Conservation (phyloP, 2,113 vertebrate species). For the Lota lota region DNA sequence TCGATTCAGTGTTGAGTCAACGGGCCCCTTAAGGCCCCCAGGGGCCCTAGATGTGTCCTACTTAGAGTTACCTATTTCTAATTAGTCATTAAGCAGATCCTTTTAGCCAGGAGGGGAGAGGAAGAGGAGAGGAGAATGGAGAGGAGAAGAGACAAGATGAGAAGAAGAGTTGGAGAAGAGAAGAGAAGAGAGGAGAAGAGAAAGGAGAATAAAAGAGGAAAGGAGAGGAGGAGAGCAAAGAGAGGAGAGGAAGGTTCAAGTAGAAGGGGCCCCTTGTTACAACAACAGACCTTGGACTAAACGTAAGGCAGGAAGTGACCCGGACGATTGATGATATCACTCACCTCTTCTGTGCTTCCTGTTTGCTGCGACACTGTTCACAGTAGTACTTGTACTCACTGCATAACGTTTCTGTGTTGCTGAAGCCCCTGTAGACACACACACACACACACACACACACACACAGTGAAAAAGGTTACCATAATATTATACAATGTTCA, state of each 20-base stretch:
- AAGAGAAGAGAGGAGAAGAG: background rate
- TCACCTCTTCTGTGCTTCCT: constrained; percentile 92
- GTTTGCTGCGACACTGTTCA: constrained; percentile 92
- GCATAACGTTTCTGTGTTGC: constrained; percentile 91
- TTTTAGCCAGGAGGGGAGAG: too few relatives aligned
- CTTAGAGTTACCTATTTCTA: too few relatives aligned
- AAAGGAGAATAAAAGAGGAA: background rate
- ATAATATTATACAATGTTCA: background rate
- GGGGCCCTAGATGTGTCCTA: too few relatives aligned
- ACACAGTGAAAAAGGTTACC: background rate
- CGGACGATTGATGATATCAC: constrained; percentile 4
- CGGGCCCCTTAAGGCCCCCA: too few relatives aligned
- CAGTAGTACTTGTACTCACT: constrained; percentile 94
- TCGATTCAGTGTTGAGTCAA: too few relatives aligned
- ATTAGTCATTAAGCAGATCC: too few relatives aligned
- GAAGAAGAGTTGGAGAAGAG: too few relatives aligned
- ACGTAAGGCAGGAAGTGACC: background rate
- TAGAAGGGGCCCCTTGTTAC: too few relatives aligned
- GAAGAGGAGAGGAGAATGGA: too few relatives aligned
- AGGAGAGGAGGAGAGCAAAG: background rate
- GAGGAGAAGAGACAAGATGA: too few relatives aligned
- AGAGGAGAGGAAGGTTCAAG: background rate
- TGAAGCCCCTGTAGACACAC: constrained; percentile 80
- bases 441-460: constrained; percentile 5
- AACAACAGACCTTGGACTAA: background rate